phyloP scores from a whole-genome alignment of 2,888 invertebrate genomes.

The Ophioninae sp. region DNA sequence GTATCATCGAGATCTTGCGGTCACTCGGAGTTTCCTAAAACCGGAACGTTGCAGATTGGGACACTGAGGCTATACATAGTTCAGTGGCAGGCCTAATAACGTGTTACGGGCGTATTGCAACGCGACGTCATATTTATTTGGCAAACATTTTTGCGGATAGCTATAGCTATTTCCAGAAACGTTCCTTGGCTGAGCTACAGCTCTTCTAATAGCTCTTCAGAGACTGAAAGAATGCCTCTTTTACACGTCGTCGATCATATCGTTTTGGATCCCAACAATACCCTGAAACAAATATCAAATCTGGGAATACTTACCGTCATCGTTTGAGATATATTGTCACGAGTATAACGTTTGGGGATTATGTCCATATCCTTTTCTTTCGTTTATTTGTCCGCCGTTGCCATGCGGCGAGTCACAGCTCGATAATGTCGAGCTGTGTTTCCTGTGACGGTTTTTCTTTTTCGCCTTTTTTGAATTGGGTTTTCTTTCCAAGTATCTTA shows the following conservation, averaged over 20 bases:
- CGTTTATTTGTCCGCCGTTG: slow-evolving; percentile 9
- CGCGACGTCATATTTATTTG: slow-evolving; percentile 8
- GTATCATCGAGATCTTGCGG: slow-evolving; percentile 39
- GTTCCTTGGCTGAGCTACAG: slow-evolving; percentile 29
- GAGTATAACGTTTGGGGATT: slow-evolving; percentile 20
- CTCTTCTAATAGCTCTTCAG: slow-evolving; percentile 30
- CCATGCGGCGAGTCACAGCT: slow-evolving; percentile 19
- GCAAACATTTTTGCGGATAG: too few relatives aligned
- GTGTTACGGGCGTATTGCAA: neutral
- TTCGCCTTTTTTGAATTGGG: slow-evolving; percentile 34
- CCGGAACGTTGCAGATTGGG: slow-evolving; percentile 28
- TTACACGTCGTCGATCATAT: too few relatives aligned
- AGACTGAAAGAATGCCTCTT: slow-evolving; percentile 32
- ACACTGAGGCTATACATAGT: slow-evolving; percentile 48
- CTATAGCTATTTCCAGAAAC: neutral
- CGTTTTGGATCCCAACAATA: too few relatives aligned
- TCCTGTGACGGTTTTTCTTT: slow-evolving; percentile 34
- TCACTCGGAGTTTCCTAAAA: slow-evolving; percentile 38
- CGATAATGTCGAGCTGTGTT: slow-evolving; percentile 44
- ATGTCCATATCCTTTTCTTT: slow-evolving; percentile 5
- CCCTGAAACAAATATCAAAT: too few relatives aligned
- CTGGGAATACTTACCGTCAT: too few relatives aligned
- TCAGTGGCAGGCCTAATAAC: slow-evolving; percentile 29
- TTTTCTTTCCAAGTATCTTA: slow-evolving; percentile 41
- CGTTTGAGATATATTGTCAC: neutral